Percentiles rank a stretch among this genome's conserved stretches.
phyloP scores from a whole-genome alignment of 2,797 vertebrate species.

The Phoebastria nigripes region DNA sequence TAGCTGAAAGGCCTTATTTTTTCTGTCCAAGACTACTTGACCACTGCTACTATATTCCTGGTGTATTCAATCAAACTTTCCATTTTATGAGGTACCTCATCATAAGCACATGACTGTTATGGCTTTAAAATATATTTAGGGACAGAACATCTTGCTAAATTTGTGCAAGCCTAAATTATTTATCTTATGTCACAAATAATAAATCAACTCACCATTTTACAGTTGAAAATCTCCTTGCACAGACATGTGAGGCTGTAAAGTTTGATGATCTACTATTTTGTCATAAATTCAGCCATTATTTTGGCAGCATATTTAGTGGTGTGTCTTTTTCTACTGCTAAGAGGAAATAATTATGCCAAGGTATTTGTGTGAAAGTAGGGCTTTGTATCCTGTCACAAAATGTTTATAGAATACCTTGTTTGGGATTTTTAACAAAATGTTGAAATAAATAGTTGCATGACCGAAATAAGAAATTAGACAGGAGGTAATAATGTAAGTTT shows the following conservation, averaged over 20 bases:
- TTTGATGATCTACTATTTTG: slow-evolving; percentile 8
- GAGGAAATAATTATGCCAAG: background rate
- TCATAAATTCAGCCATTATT: background rate
- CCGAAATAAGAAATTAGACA: background rate
- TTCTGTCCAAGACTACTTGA: background rate
- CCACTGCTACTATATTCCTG: background rate
- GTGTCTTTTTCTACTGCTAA: background rate
- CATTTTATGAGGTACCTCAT: slow-evolving; percentile 9
- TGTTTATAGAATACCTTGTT: background rate
- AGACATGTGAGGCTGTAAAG: background rate
- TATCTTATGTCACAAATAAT: slow-evolving; percentile 55
- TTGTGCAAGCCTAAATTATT: slow-evolving; percentile 47
- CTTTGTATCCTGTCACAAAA: background rate
- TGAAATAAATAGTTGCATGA: background rate
- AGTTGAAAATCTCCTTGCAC: background rate
- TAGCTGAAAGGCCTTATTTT: background rate
- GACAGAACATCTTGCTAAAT: slow-evolving; percentile 42
- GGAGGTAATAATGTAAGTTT: background rate
- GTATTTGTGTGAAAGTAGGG: background rate
- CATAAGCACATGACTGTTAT: background rate
- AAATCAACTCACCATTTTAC: slow-evolving; percentile 39
- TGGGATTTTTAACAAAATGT: background rate
- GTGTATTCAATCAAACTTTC: background rate
- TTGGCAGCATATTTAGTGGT: background rate
- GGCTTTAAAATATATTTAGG: slow-evolving; percentile 46